These are phyloP conservation scores for Belonocnema kinseyi DNA, from an alignment of 1,140 invertebrate species.

Conservation along the genomic window DNA sequence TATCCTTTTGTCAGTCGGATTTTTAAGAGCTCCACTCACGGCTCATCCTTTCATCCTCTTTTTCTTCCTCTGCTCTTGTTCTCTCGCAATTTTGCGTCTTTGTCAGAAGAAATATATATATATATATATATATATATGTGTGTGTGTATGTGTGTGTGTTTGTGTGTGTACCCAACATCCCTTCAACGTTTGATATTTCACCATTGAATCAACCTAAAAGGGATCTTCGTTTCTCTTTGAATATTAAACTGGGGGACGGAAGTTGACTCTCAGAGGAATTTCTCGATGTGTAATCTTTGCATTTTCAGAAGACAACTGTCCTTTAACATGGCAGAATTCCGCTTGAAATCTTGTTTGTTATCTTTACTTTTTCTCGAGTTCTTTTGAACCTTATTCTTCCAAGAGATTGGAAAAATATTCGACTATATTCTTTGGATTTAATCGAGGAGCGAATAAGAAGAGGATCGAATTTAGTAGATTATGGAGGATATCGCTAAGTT, in stretches of 20 bases:
- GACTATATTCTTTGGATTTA: too few species aligned
- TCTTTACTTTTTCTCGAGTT: not conserved
- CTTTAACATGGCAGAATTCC: not conserved
- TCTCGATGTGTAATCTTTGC: constrained; percentile 14
- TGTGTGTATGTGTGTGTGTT: too few species aligned
- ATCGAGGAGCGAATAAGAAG: too few species aligned
- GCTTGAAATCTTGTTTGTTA: not conserved
- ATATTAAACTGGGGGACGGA: constrained; percentile 25
- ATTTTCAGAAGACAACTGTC: constrained; percentile 5
- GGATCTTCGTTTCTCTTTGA: constrained; percentile 17
- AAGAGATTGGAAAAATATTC: too few species aligned
- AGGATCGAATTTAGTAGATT: too few species aligned
- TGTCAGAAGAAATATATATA: constrained; percentile 34
- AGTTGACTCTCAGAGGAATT: constrained; percentile 2
- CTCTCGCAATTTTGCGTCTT: constrained; percentile 30
- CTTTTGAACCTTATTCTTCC: not conserved
- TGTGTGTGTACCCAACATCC: not conserved
- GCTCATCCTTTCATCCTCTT: constrained; percentile 36
- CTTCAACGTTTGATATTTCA: constrained; percentile 20
- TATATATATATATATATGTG: not conserved
- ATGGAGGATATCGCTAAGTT: not conserved
- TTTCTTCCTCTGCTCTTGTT: not conserved
- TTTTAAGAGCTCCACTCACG: constrained; percentile 54
- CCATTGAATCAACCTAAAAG: not conserved
- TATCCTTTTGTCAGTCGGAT: constrained; percentile 53